A percentile compares a stretch with the other conserved stretches of the same genome.
Conservation (phyloP, 2,797 vertebrate genomes). For the Takifugu ocellatus region DNA sequence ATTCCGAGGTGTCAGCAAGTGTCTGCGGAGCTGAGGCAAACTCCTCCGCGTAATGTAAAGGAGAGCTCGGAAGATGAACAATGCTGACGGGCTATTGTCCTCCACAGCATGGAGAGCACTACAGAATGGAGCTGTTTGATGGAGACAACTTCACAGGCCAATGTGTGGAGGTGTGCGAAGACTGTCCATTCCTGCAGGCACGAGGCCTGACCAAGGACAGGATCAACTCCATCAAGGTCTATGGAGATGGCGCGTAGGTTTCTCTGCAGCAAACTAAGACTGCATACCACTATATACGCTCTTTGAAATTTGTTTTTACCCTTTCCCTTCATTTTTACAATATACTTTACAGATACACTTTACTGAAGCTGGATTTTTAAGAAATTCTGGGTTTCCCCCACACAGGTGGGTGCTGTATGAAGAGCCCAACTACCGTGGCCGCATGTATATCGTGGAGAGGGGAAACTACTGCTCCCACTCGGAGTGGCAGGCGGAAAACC, state of each 20-base stretch:
- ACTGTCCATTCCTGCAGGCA: constrained; percentile 84
- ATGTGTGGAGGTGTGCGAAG: constrained; percentile 81
- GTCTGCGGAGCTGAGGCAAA: constrained; percentile 5
- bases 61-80: constrained; percentile 12
- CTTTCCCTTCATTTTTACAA: not conserved
- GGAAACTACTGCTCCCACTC: constrained; percentile 80
- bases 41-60: constrained; percentile 1
- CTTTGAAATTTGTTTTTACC: no score
- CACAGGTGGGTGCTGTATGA: constrained; percentile 90
- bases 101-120: constrained; percentile 82
- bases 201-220: constrained; percentile 81
- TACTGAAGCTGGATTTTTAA: not conserved
- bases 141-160: constrained; percentile 79
- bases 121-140: constrained; percentile 83
- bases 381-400: not conserved
- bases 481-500: constrained; percentile 84
- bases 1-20: constrained; percentile 8
- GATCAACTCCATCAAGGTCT: constrained; percentile 83
- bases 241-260: constrained; percentile 84
- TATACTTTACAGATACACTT: not conserved
- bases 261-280: constrained; percentile 4
- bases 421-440: constrained; percentile 91
- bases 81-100: constrained; percentile 39
- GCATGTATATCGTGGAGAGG: constrained; percentile 89
- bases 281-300: no score